Conservation (phyloP, 2,888 invertebrate species). For the Drosophila hamatofila region DNA sequence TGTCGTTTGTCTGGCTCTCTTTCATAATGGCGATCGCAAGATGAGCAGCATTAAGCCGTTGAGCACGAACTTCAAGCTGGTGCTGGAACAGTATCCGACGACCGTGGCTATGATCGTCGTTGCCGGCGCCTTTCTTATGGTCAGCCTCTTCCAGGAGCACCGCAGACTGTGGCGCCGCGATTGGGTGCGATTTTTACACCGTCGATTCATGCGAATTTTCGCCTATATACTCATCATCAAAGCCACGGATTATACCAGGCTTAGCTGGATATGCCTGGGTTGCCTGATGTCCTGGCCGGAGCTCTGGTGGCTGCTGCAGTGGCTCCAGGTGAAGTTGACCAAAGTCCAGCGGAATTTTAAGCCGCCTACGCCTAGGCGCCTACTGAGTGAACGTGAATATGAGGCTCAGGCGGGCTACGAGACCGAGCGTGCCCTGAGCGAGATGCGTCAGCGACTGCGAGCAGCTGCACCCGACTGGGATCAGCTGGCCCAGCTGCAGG, state of each 20-base stretch:
- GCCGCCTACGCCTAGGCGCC: neutral
- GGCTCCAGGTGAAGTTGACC: neutral
- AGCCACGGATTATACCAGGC: conserved; percentile 35
- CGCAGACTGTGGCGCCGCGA: conserved; percentile 4
- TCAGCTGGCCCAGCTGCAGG: conserved; percentile 6
- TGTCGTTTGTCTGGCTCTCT: neutral
- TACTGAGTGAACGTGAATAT: conserved; percentile 9
- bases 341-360: neutral
- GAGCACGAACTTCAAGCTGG: conserved; percentile 17
- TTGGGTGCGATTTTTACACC: neutral
- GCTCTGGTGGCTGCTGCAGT: conserved; percentile 9
- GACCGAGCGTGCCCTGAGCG: conserved; percentile 6
- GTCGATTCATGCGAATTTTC: neutral
- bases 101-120: neutral
- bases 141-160: neutral
- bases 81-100: conserved; percentile 18
- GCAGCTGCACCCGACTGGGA: conserved; percentile 17
- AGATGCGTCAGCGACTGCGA: conserved; percentile 11
- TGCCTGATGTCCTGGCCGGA: conserved; percentile 33
- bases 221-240: conserved; percentile 27
- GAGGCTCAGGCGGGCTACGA: conserved; percentile 12
- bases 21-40: neutral
- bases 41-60: conserved; percentile 19
- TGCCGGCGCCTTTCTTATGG: conserved; percentile 7
- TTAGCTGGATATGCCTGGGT: conserved; percentile 15